These are phyloP conservation scores for Oceanodroma leucorhoa DNA, from an alignment of 2,797 vertebrate species.

Conservation along the genomic window DNA sequence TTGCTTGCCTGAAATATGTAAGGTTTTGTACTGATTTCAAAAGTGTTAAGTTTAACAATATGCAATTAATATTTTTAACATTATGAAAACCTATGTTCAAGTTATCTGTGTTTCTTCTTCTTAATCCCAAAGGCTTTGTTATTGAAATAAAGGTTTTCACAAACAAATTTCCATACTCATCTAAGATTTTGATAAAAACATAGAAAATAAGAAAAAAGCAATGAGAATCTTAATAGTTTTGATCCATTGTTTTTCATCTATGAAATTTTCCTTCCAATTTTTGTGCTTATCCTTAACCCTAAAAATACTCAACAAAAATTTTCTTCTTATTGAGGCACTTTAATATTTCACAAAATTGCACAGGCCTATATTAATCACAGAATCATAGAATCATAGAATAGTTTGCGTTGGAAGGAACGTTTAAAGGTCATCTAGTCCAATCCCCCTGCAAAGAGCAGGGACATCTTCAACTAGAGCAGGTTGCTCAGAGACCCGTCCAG, in stretches of 20 bases:
- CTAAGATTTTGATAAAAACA: background rate
- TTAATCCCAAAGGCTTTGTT: background rate
- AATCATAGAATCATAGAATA: background rate
- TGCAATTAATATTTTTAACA: background rate
- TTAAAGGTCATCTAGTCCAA: background rate
- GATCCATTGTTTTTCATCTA: background rate
- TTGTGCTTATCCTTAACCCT: fast-evolving
- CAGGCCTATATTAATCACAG: background rate
- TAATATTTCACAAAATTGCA: background rate
- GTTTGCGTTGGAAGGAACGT: background rate
- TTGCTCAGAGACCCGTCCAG: background rate
- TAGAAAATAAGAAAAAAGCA: background rate
- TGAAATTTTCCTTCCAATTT: background rate
- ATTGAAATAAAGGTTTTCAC: background rate
- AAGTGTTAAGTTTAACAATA: background rate
- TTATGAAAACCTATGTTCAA: background rate
- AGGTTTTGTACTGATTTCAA: background rate
- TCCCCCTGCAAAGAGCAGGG: background rate
- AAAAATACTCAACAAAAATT: background rate
- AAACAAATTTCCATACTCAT: background rate
- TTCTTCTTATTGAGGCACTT: background rate
- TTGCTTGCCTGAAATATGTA: background rate
- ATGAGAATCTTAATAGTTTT: background rate
- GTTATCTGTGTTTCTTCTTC: background rate
- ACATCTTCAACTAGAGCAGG: background rate